These are phyloP conservation scores for Slavum lentiscoides DNA, from an alignment of 2,888 invertebrate species.

Conservation along the genomic window DNA sequence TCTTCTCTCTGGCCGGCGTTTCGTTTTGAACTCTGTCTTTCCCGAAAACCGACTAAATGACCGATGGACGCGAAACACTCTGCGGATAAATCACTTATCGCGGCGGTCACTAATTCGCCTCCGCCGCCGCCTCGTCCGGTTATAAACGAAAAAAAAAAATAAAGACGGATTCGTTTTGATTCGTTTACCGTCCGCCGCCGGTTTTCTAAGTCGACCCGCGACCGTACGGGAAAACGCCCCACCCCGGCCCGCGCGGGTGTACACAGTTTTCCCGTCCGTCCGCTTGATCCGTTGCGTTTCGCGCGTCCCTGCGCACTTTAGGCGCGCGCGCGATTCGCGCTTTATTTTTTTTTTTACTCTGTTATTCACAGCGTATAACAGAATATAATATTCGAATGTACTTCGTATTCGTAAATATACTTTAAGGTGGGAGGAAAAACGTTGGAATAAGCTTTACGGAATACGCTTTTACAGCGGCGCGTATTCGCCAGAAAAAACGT, in stretches of 20 bases:
- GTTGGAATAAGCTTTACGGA: too few relatives aligned
- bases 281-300: not conserved
- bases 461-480: too few relatives aligned
- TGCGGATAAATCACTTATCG: slow-evolving; percentile 47
- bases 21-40: slow-evolving; percentile 6
- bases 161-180: slow-evolving; percentile 50
- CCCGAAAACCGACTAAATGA: slow-evolving; percentile 33
- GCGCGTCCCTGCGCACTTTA: too few relatives aligned
- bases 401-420: too few relatives aligned
- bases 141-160: not conserved
- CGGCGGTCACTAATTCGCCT: slow-evolving; percentile 37
- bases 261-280: slow-evolving; percentile 18
- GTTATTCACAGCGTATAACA: too few relatives aligned
- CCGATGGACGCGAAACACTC: slow-evolving; percentile 32
- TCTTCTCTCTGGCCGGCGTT: too few relatives aligned
- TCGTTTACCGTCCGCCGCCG: not conserved
- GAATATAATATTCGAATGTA: too few relatives aligned
- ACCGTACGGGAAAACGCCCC: not conserved
- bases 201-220: slow-evolving; percentile 3
- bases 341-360: too few relatives aligned
- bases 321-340: too few relatives aligned
- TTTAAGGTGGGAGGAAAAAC: too few relatives aligned
- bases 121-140: not conserved
- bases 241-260: not conserved
- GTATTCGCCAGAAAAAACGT: too few relatives aligned